Base-by-base conservation (phyloP, 2,888 invertebrate genomes). In the Sinelater perroti region DNA sequence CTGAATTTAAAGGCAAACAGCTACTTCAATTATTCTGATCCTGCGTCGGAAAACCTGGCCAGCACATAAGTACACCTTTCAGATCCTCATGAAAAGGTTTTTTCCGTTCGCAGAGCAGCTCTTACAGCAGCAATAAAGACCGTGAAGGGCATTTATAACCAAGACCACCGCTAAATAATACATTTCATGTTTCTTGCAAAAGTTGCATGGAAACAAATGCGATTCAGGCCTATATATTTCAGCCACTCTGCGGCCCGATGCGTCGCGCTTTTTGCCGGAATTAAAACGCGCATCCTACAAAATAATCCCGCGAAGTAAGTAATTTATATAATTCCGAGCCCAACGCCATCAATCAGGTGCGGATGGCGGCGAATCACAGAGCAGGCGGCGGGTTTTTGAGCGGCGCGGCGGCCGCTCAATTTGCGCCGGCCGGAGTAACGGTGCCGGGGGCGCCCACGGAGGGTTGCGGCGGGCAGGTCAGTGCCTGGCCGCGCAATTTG, bases 301-400 rank as follows among this genome's bases (percentile, higher is more conserved):
- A 24, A 40, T 40, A 40, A 24, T 40, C 40, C 24, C 14, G 24
- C 28, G 38, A 38, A 50, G 28, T 50, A 24, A 50, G 31, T 42
- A 47, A 55, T 55, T 55, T 46, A 52, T 57, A 46, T 57, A 46
- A 52, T 40, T 35, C 52, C 51, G 24, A 45, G 38, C 36, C 21
- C 33, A 46, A 52, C 44, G 40, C 33, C 45, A 52, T 57, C 42
- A 57, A 57, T 57, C 57, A 57, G 30, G 50, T 35, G 21, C 46
- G 38, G 40, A 50, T 50, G 18, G 52, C 57, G 52, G 51, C 36
- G 52, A 35, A 46, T 46, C 50, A 50, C 20, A 56, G 14, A 56
- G 36, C 45, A 42, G 31, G 44, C 36, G 42, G 50, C 35, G 51
- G 45, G 44, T 51, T 51, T 56, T 50, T 46, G 38, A 36, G 21